These are phyloP conservation scores for Napeogenes inachia DNA, from an alignment of 2,888 invertebrate genomes.

Conservation along the genomic window DNA sequence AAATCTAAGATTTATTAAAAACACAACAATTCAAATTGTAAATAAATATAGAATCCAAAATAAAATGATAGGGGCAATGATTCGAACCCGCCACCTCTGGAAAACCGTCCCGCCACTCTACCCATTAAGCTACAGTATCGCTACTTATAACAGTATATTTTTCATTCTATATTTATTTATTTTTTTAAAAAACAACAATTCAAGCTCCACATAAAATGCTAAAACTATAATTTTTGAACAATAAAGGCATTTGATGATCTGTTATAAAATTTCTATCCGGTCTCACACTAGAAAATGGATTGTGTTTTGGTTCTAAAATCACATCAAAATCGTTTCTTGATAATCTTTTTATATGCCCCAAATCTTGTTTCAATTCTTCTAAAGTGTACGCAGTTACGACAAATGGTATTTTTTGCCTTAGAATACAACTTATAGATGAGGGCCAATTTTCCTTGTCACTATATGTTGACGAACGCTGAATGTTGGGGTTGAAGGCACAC, in stretches of 20 bases:
- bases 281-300: conserved; percentile 82
- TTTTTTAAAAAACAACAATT: conserved; percentile 11
- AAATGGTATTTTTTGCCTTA: conserved; percentile 77
- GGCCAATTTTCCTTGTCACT: conserved; percentile 82
- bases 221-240: conserved; percentile 84
- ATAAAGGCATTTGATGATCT: conserved; percentile 82
- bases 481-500: conserved; percentile 84
- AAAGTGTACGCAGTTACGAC: conserved; percentile 82
- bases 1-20: too few species aligned
- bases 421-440: conserved; percentile 76
- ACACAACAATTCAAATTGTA: too few species aligned
- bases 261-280: conserved; percentile 86
- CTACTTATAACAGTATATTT: too few species aligned
- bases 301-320: conserved; percentile 74
- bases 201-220: conserved; percentile 66
- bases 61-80: too few species aligned
- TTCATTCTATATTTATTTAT: background rate
- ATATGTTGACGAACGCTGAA: conserved; percentile 81
- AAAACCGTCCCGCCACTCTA: too few species aligned
- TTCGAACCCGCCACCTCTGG: too few species aligned
- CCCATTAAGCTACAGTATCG: too few species aligned
- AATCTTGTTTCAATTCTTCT: conserved; percentile 80
- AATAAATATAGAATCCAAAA: too few species aligned
- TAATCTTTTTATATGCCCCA: conserved; percentile 74
- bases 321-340: conserved; percentile 67